Base-by-base conservation (phyloP, 2,113 vertebrate genomes). In the Taurulus bubalis region DNA sequence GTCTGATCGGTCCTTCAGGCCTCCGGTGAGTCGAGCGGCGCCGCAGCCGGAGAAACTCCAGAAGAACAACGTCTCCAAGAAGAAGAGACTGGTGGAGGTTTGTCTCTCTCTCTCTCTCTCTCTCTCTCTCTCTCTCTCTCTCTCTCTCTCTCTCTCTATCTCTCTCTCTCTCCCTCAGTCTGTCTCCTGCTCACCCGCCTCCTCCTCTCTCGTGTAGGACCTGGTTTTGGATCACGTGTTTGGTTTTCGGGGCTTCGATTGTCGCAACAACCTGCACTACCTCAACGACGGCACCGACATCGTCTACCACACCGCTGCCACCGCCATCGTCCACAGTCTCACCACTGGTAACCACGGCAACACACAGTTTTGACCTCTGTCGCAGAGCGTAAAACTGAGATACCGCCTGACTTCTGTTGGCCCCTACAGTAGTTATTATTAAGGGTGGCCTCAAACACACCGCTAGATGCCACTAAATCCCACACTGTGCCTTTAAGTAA, bases 261-360 rank as follows among this genome's bases (percentile, higher is more conserved):
- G 98, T 83, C 97, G 98, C 26, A 98, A 98, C 93, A 99, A 99
- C 94, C 96, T 99, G 59, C 98, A 99, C 89, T 99, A 99, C 96
- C 96, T 99, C 85, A 99, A 98, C 0, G 98, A 99, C 0, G 97
- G 98, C 11, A 81, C 96, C 0, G 98, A 99, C 87, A 98, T 99
- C 75, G 95, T 99, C 87, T 99, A 97, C 85, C 98, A 99, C 91
- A 97, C 97, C 0, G 98, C 98, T 0, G 96, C 97, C 1, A 96
- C 96, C 0, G 96, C 96, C 79, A 75, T 99, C 30, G 95, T 99
- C 47, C 98, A 99, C 87, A 99, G 96, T 83, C 95, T 99, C 62
- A 95, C 95, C 79, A 95, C 95, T 69, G 98, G 98, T 99, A 87
- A 88, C 71, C n/a, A 36, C 3, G 14, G 59, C 66, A 36, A 34